These are phyloP conservation scores for Dendrophyllia cribrosa DNA, from an alignment of 64 coral and sea anemone genomes.

Conservation along the genomic window DNA sequence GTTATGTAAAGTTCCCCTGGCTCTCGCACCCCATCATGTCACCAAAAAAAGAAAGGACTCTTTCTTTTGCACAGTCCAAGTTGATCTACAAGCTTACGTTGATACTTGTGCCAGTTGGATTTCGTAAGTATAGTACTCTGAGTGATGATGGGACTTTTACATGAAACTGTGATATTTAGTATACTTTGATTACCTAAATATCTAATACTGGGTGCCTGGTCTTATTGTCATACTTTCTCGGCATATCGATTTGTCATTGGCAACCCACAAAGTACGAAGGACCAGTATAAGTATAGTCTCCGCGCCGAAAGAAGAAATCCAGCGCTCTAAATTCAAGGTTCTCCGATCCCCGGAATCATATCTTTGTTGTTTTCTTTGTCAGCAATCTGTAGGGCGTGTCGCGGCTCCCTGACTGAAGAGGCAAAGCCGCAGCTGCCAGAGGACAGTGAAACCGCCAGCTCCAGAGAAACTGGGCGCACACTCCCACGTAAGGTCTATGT, in stretches of 20 bases:
- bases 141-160: background rate
- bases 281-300: background rate
- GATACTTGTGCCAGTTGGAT: slow-evolving; percentile 4
- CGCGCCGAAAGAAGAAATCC: background rate
- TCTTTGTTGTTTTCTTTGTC: background rate
- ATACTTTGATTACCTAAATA: background rate
- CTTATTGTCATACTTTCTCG: background rate
- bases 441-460: background rate
- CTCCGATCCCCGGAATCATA: background rate
- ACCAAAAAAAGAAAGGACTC: slow-evolving; percentile 3
- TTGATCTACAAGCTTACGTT: background rate
- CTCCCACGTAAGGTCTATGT: background rate
- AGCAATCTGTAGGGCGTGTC: slow-evolving; percentile 2
- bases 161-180: background rate
- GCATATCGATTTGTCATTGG: background rate
- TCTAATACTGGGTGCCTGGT: background rate
- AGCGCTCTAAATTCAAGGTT: background rate
- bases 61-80: background rate
- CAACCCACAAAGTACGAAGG: background rate
- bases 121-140: slow-evolving; percentile 8
- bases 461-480: background rate
- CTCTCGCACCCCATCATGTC: background rate
- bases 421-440: background rate
- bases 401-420: background rate
- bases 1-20: slow-evolving; percentile 14